These are phyloP conservation scores for Oscheius onirici DNA, from an alignment of 2,888 invertebrate genomes.

Conservation along the genomic window DNA sequence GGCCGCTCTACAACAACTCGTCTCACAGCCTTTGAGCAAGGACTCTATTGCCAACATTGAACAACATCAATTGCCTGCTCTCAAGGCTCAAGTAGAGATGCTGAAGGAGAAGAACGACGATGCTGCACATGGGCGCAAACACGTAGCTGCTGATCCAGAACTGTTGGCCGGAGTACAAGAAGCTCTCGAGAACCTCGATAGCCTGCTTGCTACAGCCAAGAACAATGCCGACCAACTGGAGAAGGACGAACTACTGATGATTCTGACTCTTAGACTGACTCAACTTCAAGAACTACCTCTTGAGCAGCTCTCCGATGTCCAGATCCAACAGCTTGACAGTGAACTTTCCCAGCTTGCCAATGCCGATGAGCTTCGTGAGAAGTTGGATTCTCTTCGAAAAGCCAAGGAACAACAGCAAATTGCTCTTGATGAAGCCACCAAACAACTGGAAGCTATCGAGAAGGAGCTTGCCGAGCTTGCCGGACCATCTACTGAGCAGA, in stretches of 20 bases:
- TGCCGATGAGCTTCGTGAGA: slow-evolving; percentile 36
- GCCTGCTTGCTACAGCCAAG: slow-evolving; percentile 29
- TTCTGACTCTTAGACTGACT: slow-evolving; percentile 39
- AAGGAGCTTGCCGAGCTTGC: slow-evolving; percentile 39
- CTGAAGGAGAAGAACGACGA: slow-evolving; percentile 44
- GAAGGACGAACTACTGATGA: slow-evolving; percentile 39
- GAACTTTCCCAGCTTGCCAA: slow-evolving; percentile 39
- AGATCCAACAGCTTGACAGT: slow-evolving; percentile 26
- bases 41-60: slow-evolving; percentile 1
- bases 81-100: slow-evolving; percentile 43
- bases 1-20: slow-evolving; percentile 34
- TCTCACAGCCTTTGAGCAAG: slow-evolving; percentile 24
- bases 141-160: slow-evolving; percentile 33
- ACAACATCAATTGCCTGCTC: slow-evolving; percentile 38
- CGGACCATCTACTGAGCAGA: slow-evolving; percentile 10
- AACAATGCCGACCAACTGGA: background rate
- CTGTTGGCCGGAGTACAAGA: slow-evolving; percentile 17
- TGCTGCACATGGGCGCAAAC: slow-evolving; percentile 36
- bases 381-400: slow-evolving; percentile 31
- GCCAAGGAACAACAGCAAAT: slow-evolving; percentile 33
- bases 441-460: slow-evolving; percentile 2
- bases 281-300: slow-evolving; percentile 42
- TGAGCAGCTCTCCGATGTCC: slow-evolving; percentile 15
- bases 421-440: background rate
- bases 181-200: slow-evolving; percentile 37